Conservation (phyloP, 2,797 vertebrate genomes). For the Aphelocoma californica region DNA sequence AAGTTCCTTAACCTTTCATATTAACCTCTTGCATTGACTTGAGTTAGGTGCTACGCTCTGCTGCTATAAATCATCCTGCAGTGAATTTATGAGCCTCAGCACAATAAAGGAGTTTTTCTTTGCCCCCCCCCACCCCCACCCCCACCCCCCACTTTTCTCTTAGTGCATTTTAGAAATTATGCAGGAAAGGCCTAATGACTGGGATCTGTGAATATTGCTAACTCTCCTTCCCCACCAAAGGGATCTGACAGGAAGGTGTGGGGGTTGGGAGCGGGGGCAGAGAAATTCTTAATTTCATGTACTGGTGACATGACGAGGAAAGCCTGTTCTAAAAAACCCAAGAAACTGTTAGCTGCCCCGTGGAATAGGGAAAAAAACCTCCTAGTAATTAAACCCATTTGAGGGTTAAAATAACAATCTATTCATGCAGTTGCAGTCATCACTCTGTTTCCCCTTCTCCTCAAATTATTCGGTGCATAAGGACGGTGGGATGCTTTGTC, state of each 20-base stretch:
- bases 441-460: neutral
- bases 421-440: neutral
- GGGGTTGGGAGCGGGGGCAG: neutral
- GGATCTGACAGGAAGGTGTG: constrained; percentile 53
- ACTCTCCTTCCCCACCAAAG: constrained; percentile 27
- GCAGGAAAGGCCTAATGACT: constrained; percentile 55
- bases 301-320: constrained; percentile 6
- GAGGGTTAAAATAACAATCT: constrained; percentile 17
- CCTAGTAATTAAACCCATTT: constrained; percentile 17
- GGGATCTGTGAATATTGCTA: constrained; percentile 31
- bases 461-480: neutral
- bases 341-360: neutral
- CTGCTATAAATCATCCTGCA: constrained; percentile 72
- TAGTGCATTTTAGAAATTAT: constrained; percentile 23
- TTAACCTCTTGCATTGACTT: constrained; percentile 81
- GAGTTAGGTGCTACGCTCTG: constrained; percentile 73
- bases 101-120: constrained; percentile 56
- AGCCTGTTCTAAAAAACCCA: neutral
- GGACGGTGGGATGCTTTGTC: neutral
- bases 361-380: neutral
- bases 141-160: neutral
- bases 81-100: constrained; percentile 76
- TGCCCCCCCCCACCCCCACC: neutral
- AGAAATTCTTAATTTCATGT: constrained; percentile 24
- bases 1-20: constrained; percentile 79